Base-by-base conservation (phyloP, 1,140 invertebrate genomes). In the Drosophila tristis region DNA sequence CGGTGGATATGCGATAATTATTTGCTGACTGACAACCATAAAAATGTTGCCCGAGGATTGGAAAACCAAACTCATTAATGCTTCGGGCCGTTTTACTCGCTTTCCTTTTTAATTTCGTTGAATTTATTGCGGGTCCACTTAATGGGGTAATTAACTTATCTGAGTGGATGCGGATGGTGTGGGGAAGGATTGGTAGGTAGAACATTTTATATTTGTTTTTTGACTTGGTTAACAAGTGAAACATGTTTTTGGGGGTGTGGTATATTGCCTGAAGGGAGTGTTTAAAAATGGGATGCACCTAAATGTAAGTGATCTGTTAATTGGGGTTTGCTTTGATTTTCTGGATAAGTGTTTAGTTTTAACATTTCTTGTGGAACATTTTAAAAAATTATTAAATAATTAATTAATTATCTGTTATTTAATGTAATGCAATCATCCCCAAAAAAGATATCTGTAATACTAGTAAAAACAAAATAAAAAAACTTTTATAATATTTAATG, bases 141-240 rank as follows among this genome's bases (percentile, higher is more conserved):
- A 72, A 72, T 72, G 68, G 31, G 55, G 67, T 72, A 72, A 72
- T 72, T 73, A 63, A 63, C 57, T 74, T 71, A 70, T 70, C 67
- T 50, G 65, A 20, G n/a, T 39, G 31, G 3, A 31, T 9, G 23
- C 4, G 31, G 31, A 31, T 31, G 29, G 29, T 7, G 7, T 31
- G 31, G 43, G 43, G 57, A 70, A 50, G 64, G 66, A 44, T 49
- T 20, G 26, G 57, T 26, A 47, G 51, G 51, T 35, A 49, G 54
- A n/a, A 35, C 11, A 13, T 13, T 39, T 35, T 58, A 50, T 55
- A 68, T 68, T 67, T 50, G 25, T 25, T 49, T 57, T 39, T 43
- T 26, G 4, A 25, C 4, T 59, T n/a, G 13, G 4, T 26, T 4
- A 25, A 5, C 29, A 42, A 39, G 2, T 31, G 9, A 35, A 66